A percentile compares a stretch with the other conserved stretches of the same genome.
Evolutionary conservation across 2,113 vertebrate genomes (phyloP).

Genomic region (Crotalus helleri): DNA sequence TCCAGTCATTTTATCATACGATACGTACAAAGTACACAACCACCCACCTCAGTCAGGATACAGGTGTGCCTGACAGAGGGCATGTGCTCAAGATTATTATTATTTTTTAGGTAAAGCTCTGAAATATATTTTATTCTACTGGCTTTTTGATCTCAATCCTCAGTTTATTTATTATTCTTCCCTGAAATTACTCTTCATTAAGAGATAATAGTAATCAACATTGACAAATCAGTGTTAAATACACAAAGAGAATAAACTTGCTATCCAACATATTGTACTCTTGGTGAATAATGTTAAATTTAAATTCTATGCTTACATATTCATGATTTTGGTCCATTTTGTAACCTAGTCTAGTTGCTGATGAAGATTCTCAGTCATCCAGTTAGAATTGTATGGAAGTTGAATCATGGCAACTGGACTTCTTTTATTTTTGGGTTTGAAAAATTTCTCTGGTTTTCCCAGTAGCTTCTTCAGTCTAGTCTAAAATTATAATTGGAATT

Average conservation of each 20-base stretch:
- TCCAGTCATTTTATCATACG: not conserved
- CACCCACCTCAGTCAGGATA: not conserved
- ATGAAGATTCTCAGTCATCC: not conserved
- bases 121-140: not conserved
- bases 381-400: not conserved
- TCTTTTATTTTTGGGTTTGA: not conserved
- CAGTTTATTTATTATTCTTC: not conserved
- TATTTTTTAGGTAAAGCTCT: not conserved
- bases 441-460: not conserved
- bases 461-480: not conserved
- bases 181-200: not conserved
- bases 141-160: not conserved
- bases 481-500: not conserved
- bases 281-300: conserved; percentile 48
- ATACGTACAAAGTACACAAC: not conserved
- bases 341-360: not conserved
- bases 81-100: not conserved
- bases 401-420: not conserved
- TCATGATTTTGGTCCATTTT: conserved; percentile 2
- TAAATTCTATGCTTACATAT: conserved; percentile 40
- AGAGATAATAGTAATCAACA: not conserved
- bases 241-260: not conserved
- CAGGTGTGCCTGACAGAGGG: not conserved
- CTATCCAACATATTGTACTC: conserved; percentile 33
- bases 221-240: conserved; percentile 43